Base-by-base conservation (phyloP, 2,888 invertebrate genomes). In the Erebia epiphron region DNA sequence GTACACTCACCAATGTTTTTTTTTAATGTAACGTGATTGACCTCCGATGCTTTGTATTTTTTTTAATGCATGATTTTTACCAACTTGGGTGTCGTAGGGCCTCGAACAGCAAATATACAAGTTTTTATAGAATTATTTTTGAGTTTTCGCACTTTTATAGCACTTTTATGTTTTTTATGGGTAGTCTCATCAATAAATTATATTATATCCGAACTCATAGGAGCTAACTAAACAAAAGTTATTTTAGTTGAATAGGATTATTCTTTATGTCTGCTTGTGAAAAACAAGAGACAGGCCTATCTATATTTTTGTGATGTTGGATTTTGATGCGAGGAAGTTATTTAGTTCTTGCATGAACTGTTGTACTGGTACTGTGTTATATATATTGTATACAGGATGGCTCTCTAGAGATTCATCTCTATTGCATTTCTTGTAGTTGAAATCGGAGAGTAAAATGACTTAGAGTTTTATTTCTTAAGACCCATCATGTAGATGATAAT, bases 281-380 rank as follows among this genome's bases (percentile, higher is more conserved):
- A 11, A 13, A 13, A 11, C 13, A 1, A 10, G 3, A 13, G 46
- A 46, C 13, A 46, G 46, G 11, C 13, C 2, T 46, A 46, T 13
- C 46, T 46, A 46, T 46, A 13, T 46, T 46, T 46, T 13, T 46
- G 26, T 41, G 35, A 16, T 16, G 16, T 60, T n/a, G 16, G 14
- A 16, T n/a, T 41, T 61, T 61, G 7, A 46, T 61, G 46, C 10
- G 8, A 41, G 2, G 18, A 35, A 16, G 18, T 46, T 5, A 43
- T n/a, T 60, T 46, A 61, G 46, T 61, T 61, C n/a, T 7, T 61
- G 61, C 61, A 61, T 61, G 61, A 18, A 43, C 16, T 61, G 61
- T 61, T 61, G 43, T 61, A 41, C 2, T 46, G 3, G 11, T 46
- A 46, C 16, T 18, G 21, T 46, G 41, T 43, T 41, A 18, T n/a